phyloP scores from a whole-genome alignment of 2,797 vertebrate species.

The Lophotriccus pileatus region DNA sequence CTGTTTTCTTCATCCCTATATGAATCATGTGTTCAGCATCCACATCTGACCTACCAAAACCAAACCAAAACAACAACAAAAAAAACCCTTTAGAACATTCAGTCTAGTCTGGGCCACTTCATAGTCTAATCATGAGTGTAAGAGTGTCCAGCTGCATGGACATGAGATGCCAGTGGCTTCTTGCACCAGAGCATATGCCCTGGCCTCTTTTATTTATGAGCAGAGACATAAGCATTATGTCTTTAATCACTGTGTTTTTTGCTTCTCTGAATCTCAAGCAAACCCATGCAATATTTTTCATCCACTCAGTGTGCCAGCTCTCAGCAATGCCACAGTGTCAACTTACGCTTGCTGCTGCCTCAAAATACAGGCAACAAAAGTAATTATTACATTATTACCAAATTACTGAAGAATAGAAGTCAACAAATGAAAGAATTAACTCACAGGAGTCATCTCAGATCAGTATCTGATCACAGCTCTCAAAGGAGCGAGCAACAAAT shows the following conservation, averaged over 20 bases:
- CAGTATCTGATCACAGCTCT: neutral
- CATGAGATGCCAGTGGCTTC: neutral
- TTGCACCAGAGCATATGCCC: neutral
- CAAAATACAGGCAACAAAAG: neutral
- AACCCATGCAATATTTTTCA: neutral
- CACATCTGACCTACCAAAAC: neutral
- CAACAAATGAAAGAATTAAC: neutral
- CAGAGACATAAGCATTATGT: neutral
- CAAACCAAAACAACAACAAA: no score
- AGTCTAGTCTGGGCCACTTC: neutral
- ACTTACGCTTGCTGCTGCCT: neutral
- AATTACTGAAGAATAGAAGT: neutral
- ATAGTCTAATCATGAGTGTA: neutral
- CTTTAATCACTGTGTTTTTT: neutral
- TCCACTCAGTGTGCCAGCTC: neutral
- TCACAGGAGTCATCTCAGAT: rapidly evolving
- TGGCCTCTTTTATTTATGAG: neutral
- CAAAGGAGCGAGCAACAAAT: neutral
- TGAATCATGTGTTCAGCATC: neutral
- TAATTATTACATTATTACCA: neutral
- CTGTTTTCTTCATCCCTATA: neutral
- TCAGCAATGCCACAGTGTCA: neutral
- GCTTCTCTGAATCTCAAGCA: neutral
- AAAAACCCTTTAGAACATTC: neutral
- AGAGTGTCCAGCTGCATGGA: neutral